Percentiles rank a stretch among this genome's conserved stretches.
phyloP scores from a whole-genome alignment of 2,113 vertebrate species.

The Carollia perspicillata region DNA sequence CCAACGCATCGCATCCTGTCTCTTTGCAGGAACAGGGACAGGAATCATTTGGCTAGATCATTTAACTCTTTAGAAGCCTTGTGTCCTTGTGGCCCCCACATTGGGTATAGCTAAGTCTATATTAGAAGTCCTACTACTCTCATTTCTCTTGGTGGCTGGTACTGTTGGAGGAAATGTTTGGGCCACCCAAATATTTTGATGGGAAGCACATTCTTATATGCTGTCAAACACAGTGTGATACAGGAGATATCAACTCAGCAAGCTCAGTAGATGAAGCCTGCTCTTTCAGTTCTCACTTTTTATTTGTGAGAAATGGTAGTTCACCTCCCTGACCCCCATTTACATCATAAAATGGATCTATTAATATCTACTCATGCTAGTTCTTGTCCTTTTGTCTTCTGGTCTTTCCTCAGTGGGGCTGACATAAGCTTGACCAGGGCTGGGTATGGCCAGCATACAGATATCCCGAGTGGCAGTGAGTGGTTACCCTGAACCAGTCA shows the following conservation, averaged over 20 bases:
- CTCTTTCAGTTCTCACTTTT: background rate
- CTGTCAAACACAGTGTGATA: background rate
- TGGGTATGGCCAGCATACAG: background rate
- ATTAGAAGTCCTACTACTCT: background rate
- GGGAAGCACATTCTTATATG: background rate
- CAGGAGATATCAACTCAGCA: background rate
- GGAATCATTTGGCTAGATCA: background rate
- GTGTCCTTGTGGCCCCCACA: background rate
- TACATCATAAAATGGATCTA: background rate
- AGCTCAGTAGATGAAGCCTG: background rate
- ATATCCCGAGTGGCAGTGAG: background rate
- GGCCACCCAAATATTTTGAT: background rate
- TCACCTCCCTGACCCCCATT: background rate
- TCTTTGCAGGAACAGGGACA: background rate
- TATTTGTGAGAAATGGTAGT: background rate
- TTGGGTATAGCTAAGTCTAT: background rate
- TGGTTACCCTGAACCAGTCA: background rate
- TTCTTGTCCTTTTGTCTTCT: background rate
- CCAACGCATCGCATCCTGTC: fast-evolving
- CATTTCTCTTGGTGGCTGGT: background rate
- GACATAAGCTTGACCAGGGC: background rate
- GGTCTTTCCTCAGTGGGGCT: background rate
- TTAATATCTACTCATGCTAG: background rate
- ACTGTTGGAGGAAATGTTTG: background rate
- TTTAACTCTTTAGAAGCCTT: background rate